Evolutionary conservation across 2,797 vertebrate genomes (phyloP).

Genomic region (Anas bahamensis): DNA sequence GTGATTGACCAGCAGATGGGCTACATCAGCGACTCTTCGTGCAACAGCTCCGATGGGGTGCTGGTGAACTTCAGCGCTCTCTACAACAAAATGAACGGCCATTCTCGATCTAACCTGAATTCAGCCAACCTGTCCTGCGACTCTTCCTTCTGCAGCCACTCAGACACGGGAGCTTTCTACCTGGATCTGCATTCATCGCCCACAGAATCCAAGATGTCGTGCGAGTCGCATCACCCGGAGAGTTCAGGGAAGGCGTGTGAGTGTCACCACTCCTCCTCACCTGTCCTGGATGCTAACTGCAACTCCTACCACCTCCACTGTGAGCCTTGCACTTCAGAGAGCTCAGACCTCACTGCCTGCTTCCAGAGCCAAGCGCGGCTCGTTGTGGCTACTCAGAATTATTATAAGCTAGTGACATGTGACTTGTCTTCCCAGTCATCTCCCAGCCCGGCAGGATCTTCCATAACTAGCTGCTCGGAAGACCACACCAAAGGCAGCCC

Average conservation of each 20-base stretch:
- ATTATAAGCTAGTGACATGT: constrained; percentile 97
- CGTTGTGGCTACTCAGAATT: constrained; percentile 97
- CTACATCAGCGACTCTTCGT: constrained; percentile 93
- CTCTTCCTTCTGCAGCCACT: constrained; percentile 85
- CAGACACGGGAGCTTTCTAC: constrained; percentile 91
- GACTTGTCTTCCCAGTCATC: constrained; percentile 97
- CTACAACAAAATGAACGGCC: constrained; percentile 91
- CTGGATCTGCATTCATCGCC: constrained; percentile 94
- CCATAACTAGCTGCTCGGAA: constrained; percentile 93
- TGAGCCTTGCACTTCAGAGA: constrained; percentile 75
- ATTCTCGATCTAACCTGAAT: constrained; percentile 83
- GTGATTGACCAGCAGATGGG: constrained; percentile 85
- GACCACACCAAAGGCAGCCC: constrained; percentile 91
- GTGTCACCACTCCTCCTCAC: constrained; percentile 82
- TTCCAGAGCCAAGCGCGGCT: constrained; percentile 94
- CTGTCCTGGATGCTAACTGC: constrained; percentile 94
- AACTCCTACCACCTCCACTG: constrained; percentile 89
- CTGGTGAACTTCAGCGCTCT: constrained; percentile 97
- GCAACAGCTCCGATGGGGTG: constrained; percentile 94
- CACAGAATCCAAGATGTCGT: constrained; percentile 84
- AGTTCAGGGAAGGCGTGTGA: constrained; percentile 72
- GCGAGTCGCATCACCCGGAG: constrained; percentile 76
- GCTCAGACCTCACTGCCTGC: constrained; percentile 89
- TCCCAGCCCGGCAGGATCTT: constrained; percentile 91
- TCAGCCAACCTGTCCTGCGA: constrained; percentile 83